These are phyloP conservation scores for Drosophila navojoa DNA, from an alignment of 1,140 invertebrate species.

Conservation along the genomic window DNA sequence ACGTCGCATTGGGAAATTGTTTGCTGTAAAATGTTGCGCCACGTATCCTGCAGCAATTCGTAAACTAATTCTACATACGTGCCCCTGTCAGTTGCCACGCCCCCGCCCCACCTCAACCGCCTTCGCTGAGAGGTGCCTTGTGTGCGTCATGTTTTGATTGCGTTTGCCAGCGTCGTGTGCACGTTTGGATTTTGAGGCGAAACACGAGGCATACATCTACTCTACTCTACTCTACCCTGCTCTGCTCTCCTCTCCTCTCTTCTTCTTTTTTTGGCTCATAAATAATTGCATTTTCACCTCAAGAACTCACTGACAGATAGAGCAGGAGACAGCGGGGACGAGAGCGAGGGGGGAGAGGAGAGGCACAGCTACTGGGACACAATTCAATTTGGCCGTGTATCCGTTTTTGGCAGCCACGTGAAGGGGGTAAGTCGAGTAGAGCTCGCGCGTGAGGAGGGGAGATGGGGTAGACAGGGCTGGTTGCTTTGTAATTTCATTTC, in stretches of 20 bases:
- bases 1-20: slow-evolving; percentile 48
- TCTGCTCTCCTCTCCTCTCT: no score
- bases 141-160: slow-evolving; percentile 70
- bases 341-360: background rate
- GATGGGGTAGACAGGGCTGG: background rate
- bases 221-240: background rate
- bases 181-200: slow-evolving; percentile 40
- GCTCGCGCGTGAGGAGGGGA: background rate
- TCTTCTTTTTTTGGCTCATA: slow-evolving; percentile 58
- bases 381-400: slow-evolving; percentile 78
- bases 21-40: slow-evolving; percentile 78
- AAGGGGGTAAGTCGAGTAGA: background rate
- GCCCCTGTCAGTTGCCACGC: slow-evolving; percentile 64
- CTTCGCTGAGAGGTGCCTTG: slow-evolving; percentile 21
- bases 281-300: slow-evolving; percentile 81
- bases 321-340: background rate
- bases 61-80: slow-evolving; percentile 82
- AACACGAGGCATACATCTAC: background rate
- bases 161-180: slow-evolving; percentile 48
- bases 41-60: slow-evolving; percentile 81
- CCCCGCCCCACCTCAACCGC: background rate
- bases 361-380: slow-evolving; percentile 41
- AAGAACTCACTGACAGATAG: slow-evolving; percentile 76
- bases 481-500: slow-evolving; percentile 70
- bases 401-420: slow-evolving; percentile 55